Percentiles rank a stretch among this genome's conserved stretches.
Evolutionary conservation across 2,888 invertebrate species (phyloP).

Genomic region (Nephrotoma flavescens): DNA sequence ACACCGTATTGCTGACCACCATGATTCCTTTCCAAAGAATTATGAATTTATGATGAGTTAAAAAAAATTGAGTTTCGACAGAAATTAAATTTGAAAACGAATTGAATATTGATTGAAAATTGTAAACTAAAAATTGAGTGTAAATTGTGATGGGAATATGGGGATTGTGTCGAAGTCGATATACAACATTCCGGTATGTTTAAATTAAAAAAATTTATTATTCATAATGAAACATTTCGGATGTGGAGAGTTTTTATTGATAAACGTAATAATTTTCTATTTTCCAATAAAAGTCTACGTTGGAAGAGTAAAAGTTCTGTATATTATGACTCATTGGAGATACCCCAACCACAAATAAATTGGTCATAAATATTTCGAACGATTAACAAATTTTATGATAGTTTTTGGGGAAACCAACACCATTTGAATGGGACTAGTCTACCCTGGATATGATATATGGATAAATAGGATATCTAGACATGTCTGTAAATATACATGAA

Average conservation of each 20-base stretch:
- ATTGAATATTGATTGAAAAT: too few relatives aligned
- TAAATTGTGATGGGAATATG: not conserved
- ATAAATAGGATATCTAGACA: not conserved
- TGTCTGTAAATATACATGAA: not conserved
- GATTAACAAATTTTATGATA: not conserved
- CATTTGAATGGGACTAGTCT: not conserved
- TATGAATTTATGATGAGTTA: too few relatives aligned
- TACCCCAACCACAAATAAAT: not conserved
- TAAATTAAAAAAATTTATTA: not conserved
- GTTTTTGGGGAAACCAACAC: not conserved
- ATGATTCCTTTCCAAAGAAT: too few relatives aligned
- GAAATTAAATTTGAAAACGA: too few relatives aligned
- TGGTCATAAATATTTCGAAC: not conserved
- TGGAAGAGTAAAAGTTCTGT: not conserved
- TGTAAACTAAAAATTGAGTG: too few relatives aligned
- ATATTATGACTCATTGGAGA: not conserved
- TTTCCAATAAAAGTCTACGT: not conserved
- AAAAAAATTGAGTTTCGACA: too few relatives aligned
- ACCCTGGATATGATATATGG: not conserved
- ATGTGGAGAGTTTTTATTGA: too few relatives aligned
- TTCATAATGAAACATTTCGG: too few relatives aligned
- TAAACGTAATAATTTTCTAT: not conserved
- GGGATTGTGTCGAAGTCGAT: not conserved
- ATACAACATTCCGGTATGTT: not conserved
- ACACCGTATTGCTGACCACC: too few relatives aligned